Evolutionary conservation across 2,888 invertebrate genomes (phyloP).

Genomic region (Parochlus steinenii): DNA sequence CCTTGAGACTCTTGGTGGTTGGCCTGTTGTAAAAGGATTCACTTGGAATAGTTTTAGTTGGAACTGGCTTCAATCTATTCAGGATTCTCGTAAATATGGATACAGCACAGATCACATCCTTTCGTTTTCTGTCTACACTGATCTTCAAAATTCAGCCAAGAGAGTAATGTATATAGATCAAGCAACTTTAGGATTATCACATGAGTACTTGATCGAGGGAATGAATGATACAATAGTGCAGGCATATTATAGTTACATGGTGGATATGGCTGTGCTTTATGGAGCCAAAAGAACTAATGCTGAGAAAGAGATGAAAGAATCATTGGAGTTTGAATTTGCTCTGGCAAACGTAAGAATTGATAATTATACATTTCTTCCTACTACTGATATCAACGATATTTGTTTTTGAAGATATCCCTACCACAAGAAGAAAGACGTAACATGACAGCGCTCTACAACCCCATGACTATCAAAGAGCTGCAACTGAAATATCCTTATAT

Average conservation of each 20-base stretch:
- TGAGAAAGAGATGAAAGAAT: slow-evolving; percentile 31
- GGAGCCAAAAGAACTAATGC: slow-evolving; percentile 18
- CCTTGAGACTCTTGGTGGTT: slow-evolving; percentile 26
- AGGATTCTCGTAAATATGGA: slow-evolving; percentile 15
- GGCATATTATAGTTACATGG: slow-evolving; percentile 18
- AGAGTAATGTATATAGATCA: slow-evolving; percentile 15
- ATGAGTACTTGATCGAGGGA: slow-evolving; percentile 16
- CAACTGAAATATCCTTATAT: slow-evolving; percentile 44
- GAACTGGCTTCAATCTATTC: slow-evolving; percentile 16
- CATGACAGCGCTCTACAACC: slow-evolving; percentile 68
- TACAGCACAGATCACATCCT: slow-evolving; percentile 14
- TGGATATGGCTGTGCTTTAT: slow-evolving; percentile 18
- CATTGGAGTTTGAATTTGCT: slow-evolving; percentile 17
- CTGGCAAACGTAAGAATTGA: slow-evolving; percentile 16
- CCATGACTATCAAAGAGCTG: slow-evolving; percentile 58
- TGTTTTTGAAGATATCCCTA: slow-evolving; percentile 43
- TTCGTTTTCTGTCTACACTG: slow-evolving; percentile 14
- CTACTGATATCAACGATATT: no score
- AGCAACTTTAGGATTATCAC: slow-evolving; percentile 15
- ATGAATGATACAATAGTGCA: slow-evolving; percentile 15
- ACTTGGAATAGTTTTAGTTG: slow-evolving; percentile 19
- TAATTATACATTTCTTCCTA: neutral
- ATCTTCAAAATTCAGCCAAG: slow-evolving; percentile 16
- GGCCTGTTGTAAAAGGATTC: slow-evolving; percentile 31
- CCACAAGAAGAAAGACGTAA: slow-evolving; percentile 72